Evolutionary conservation across 2,797 vertebrate genomes (phyloP).

Genomic region (Micromesistius poutassou): DNA sequence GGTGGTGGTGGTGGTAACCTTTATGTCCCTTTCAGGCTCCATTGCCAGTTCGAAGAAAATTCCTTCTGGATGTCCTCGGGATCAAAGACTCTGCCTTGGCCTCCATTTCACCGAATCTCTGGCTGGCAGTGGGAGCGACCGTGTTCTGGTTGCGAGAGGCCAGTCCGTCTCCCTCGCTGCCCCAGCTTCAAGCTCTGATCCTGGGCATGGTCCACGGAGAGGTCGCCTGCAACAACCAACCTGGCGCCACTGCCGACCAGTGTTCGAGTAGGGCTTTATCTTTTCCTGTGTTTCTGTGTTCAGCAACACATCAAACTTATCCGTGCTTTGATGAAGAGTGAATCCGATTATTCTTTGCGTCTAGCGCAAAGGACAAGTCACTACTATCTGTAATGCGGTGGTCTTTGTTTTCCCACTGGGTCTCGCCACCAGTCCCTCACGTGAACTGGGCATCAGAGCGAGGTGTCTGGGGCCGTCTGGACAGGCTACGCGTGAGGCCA

Average conservation of each 20-base stretch:
- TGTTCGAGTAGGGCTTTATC: constrained; percentile 33
- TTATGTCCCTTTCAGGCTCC: constrained; percentile 66
- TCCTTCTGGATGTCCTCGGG: constrained; percentile 79
- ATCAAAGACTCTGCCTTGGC: constrained; percentile 67
- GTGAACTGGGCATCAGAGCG: constrained; percentile 51
- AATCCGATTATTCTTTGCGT: background rate
- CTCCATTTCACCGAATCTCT: constrained; percentile 70
- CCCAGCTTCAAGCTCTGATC: constrained; percentile 80
- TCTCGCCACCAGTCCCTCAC: constrained; percentile 42
- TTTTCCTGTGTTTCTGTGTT: background rate
- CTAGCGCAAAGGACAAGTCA: no score
- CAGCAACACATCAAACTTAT: background rate
- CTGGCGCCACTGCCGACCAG: constrained; percentile 28
- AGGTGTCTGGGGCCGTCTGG: constrained; percentile 44
- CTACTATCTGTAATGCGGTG: no score
- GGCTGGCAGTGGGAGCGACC: constrained; percentile 77
- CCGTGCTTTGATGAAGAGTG: background rate
- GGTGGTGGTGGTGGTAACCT: no score
- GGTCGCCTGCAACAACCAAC: constrained; percentile 56
- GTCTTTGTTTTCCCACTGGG: background rate
- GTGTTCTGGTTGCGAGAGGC: constrained; percentile 80
- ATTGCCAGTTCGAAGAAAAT: constrained; percentile 52
- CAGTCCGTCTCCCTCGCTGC: constrained; percentile 68
- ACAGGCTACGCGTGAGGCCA: constrained; percentile 53
- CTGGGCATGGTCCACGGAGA: constrained; percentile 82